phyloP scores from a whole-genome alignment of 2,113 vertebrate species.

The Cranoglanis bouderius region DNA sequence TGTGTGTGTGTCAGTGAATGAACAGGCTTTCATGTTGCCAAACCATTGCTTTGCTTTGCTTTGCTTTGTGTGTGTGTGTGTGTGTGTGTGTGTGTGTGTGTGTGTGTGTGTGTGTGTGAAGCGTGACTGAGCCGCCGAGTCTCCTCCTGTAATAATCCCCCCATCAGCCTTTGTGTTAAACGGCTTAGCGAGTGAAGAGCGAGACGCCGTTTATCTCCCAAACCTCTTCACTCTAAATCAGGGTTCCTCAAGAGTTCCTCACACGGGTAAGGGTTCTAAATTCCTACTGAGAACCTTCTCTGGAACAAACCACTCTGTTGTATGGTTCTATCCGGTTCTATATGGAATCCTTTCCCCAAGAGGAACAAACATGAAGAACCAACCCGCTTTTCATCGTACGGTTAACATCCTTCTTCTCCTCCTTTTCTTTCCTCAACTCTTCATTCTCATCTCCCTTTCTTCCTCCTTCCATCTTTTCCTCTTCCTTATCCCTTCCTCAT shows the following conservation, averaged over 20 bases:
- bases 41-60: no score
- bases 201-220: slow-evolving; percentile 21
- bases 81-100: not conserved
- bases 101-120: slow-evolving; percentile 24
- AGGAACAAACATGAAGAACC: not conserved
- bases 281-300: not conserved
- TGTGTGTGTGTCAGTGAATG: slow-evolving; percentile 12
- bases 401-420: not conserved
- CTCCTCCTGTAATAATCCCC: slow-evolving; percentile 48
- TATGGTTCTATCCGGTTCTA: not conserved
- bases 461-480: not conserved
- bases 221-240: not conserved
- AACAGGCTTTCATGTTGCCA: no score
- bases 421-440: not conserved
- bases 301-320: not conserved
- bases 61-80: no score
- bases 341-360: not conserved
- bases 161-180: slow-evolving; percentile 48
- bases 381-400: not conserved
- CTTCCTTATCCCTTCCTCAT: not conserved
- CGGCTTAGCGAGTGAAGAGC: slow-evolving; percentile 27
- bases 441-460: not conserved
- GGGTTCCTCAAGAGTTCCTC: not conserved
- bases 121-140: slow-evolving; percentile 38
- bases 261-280: not conserved